phyloP scores from a whole-genome alignment of 2,113 vertebrate species.

The Bubo bubo region DNA sequence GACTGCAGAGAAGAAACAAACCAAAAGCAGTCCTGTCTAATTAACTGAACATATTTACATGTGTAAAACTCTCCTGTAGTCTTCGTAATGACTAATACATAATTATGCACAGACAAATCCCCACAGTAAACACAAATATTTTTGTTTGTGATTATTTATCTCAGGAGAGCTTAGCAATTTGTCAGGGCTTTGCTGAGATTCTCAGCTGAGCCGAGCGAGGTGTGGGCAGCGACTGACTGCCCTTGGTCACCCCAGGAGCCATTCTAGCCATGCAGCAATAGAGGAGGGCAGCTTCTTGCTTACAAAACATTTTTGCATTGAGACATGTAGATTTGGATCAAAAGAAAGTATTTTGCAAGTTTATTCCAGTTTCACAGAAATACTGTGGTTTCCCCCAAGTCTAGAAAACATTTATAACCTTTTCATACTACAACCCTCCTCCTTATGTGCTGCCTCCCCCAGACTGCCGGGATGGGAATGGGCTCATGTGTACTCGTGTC shows the following conservation, averaged over 20 bases:
- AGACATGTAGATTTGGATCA: not conserved
- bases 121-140: slow-evolving; percentile 74
- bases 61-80: slow-evolving; percentile 73
- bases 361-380: not conserved
- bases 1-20: slow-evolving; percentile 56
- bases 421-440: not conserved
- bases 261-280: not conserved
- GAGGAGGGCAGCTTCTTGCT: not conserved
- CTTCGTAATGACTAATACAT: slow-evolving; percentile 69
- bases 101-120: slow-evolving; percentile 75
- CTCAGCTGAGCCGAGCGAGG: not conserved
- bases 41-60: slow-evolving; percentile 74
- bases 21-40: slow-evolving; percentile 68
- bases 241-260: not conserved
- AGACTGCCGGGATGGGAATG: not conserved
- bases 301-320: not conserved
- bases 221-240: not conserved
- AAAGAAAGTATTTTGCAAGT: not conserved
- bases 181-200: slow-evolving; percentile 27
- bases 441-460: not conserved
- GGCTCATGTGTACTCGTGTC: not conserved
- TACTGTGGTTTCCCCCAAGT: not conserved
- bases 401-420: not conserved
- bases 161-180: slow-evolving; percentile 61
- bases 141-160: slow-evolving; percentile 71